Base-by-base conservation (phyloP, 2,888 invertebrate species). In the Drosophila monieri region DNA sequence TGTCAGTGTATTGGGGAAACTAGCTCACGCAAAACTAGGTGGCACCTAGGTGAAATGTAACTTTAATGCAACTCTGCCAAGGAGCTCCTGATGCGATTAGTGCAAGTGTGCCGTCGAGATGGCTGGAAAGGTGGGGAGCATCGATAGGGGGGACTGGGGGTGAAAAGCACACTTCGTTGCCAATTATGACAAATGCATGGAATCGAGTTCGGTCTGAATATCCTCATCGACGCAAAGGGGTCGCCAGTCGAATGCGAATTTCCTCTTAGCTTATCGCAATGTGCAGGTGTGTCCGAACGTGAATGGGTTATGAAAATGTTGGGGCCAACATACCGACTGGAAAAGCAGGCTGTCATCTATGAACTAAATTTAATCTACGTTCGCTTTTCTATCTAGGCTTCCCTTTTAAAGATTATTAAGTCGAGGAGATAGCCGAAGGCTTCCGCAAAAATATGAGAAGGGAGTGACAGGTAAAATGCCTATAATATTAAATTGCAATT, bases 101-200 rank as follows among this genome's bases (percentile, higher is more conserved):
- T 43, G 39, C 44, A 9, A n/a, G 21, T 48, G 41, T 43, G 41
- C 37, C 25, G 39, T 52, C 5, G 23, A 15, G 30, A 23, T 43
- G 18, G 43, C 9, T 10, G 46, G n/a, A 35, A 2, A n/a, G 35
- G 6, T 10, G 23, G 15, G 9, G 14, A 6, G 49, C 8, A 2
- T 27, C 9, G 27, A 27, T 3, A 2, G 27, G 27, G 25, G 35
- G 25, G 39, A 21, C 43, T 14, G 27, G 54, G n/a, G 6, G 21
- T 18, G 10, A 53, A 15, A 41, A 49, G 41, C 51, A 60, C 60
- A 56, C 43, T 35, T 30, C 25, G 43, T 49, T 54, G 43, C 49
- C 87, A 78, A 87, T 81, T 87, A 87, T 85, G 85, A 81, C 74
- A 87, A 87, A 87, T 81, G 80, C 86, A 79, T 67, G 65, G 49